Evolutionary conservation across 2,113 vertebrate species (phyloP), one percentile per base, ranked within the genome.

Genomic region (Vicugna pacos): DNA sequence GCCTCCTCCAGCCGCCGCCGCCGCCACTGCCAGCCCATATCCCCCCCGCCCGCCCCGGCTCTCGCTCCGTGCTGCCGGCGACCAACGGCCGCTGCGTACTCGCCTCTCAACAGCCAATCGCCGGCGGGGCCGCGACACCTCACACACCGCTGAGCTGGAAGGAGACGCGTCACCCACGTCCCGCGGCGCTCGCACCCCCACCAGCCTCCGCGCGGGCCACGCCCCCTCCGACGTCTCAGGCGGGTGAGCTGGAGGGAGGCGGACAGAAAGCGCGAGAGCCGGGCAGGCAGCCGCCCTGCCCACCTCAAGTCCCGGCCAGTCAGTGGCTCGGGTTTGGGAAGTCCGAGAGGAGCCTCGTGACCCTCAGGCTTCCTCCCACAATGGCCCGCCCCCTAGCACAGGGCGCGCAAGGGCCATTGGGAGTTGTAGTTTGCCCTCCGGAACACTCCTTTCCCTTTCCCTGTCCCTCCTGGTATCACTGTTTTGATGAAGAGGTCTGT

Each of bases 131-230:
- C 95, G 84, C 85, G 88, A 94, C 95, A 83, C 96, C 97, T 94
- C 97, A 80, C 96, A 73, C 96, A 8, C 91, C 69, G 97, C 95
- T 94, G 97, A 97, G 98, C 95, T 97, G 97, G 98, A 98, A 97
- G 93, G 5, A 58, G 94, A 84, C 96, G 97, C 97, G 97, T 97
- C 97, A 97, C 88, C 96, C 94, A 91, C 93, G 94, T 95, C 90
- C 95, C 28, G 15, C 82, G 20, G 72, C 62, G 35, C 72, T 60
- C 82, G 26, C 93, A 2, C 91, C 75, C 95, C 84, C 48, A 81
- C 92, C 76, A 80, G 46, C 22, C 67, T 26, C 73, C 30, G 85
- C 95, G 64, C 84, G 42, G 26, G 73, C 91, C 97, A 96, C 98
- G 86, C 98, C 97, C 95, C 97, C 93, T 79, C 38, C 77, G 26